Conservation (phyloP, 2,888 invertebrate species). For the Chironomus tentans region DNA sequence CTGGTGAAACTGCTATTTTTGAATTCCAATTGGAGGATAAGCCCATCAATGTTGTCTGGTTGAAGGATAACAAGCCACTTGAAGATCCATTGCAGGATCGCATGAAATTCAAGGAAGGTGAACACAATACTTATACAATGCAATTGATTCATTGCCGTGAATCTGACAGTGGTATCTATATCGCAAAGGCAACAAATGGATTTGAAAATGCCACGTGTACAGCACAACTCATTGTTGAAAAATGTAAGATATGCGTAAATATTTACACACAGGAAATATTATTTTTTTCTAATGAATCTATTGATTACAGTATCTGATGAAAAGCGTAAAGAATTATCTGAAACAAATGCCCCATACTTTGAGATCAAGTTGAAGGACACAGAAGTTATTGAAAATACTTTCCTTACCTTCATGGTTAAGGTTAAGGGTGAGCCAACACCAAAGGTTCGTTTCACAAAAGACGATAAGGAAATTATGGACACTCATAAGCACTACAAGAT, state of each 20-base stretch:
- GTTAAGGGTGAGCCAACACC: constrained; percentile 84
- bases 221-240: constrained; percentile 76
- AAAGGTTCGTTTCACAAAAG: constrained; percentile 79
- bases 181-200: constrained; percentile 74
- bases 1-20: constrained; percentile 73
- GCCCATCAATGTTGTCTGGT: constrained; percentile 65
- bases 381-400: constrained; percentile 76
- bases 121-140: constrained; percentile 57
- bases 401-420: constrained; percentile 79
- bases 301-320: constrained; percentile 53
- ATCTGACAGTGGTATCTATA: constrained; percentile 82
- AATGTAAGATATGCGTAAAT: constrained; percentile 52
- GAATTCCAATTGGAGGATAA: constrained; percentile 62
- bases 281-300: not conserved
- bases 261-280: not conserved
- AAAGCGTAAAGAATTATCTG: constrained; percentile 58
- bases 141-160: constrained; percentile 65
- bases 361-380: constrained; percentile 77
- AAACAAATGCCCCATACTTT: constrained; percentile 72
- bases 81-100: constrained; percentile 67
- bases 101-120: constrained; percentile 51
- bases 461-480: constrained; percentile 61
- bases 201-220: constrained; percentile 76
- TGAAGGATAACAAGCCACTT: constrained; percentile 78
- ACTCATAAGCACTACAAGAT: constrained; percentile 60